These are phyloP conservation scores for Hermatobates lingyangjiaoensis DNA, from an alignment of 1,140 invertebrate genomes.

Conservation along the genomic window DNA sequence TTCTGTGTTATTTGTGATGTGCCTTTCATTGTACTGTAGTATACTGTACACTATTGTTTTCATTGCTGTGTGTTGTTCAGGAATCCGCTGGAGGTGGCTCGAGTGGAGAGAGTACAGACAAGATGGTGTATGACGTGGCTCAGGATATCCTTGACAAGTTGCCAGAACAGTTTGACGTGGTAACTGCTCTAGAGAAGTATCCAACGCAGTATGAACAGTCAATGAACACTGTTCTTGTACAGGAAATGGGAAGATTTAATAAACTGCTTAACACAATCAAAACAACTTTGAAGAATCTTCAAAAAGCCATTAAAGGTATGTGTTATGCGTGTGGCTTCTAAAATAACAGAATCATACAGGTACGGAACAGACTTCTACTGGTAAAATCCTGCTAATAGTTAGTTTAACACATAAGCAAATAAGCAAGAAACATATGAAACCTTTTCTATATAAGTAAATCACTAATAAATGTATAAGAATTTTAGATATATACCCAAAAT, in stretches of 20 bases:
- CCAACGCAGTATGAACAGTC: constrained; percentile 65
- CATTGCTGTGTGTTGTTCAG: constrained; percentile 16
- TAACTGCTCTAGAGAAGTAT: constrained; percentile 46
- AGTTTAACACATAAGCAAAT: too few species aligned
- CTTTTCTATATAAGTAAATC: too few species aligned
- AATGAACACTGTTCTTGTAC: constrained; percentile 82
- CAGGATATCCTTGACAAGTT: constrained; percentile 49
- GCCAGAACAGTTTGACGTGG: constrained; percentile 50
- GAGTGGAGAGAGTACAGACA: constrained; percentile 35
- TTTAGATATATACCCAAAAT: too few species aligned
- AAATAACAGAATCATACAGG: not conserved
- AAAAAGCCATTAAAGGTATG: constrained; percentile 72
- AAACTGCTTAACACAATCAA: constrained; percentile 52
- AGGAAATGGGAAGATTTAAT: constrained; percentile 85
- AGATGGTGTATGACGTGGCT: constrained; percentile 47
- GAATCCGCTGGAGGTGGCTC: constrained; percentile 22
- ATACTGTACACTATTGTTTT: too few species aligned
- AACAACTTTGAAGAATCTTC: constrained; percentile 55
- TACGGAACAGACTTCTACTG: too few species aligned
- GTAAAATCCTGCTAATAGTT: too few species aligned
- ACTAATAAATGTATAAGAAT: too few species aligned
- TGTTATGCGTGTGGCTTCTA: not conserved
- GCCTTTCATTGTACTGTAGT: too few species aligned
- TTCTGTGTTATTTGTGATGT: too few species aligned
- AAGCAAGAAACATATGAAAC: too few species aligned